These are phyloP conservation scores for Sternarchorhynchus goeldii DNA, from an alignment of 2,797 vertebrate species.

Conservation along the genomic window DNA sequence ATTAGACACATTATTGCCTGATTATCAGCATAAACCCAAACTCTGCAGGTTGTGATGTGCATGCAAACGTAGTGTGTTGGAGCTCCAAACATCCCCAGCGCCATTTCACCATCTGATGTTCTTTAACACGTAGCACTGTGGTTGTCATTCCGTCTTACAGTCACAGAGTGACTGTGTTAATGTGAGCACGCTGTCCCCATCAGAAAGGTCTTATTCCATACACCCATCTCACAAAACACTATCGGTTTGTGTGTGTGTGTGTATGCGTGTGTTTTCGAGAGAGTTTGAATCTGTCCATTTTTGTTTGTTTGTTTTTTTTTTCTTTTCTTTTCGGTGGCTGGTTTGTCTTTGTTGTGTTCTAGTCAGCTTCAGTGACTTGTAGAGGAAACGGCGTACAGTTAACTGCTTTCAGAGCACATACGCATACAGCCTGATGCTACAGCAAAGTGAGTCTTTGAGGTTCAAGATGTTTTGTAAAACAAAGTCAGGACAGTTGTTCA, in stretches of 20 bases:
- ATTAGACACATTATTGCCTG: background rate
- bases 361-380: background rate
- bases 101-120: background rate
- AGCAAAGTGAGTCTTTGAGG: background rate
- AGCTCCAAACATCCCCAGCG: background rate
- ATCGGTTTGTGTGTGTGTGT: background rate
- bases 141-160: background rate
- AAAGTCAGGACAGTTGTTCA: background rate
- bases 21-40: background rate
- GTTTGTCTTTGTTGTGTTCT: constrained; percentile 1
- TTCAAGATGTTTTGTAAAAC: background rate
- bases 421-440: background rate
- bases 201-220: background rate
- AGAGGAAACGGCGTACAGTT: background rate
- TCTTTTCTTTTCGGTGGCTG: background rate
- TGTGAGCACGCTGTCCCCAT: constrained; percentile 1
- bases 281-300: constrained; percentile 20
- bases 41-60: constrained; percentile 1
- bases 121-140: background rate
- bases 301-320: background rate
- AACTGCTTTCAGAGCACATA: background rate
- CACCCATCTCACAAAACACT: background rate
- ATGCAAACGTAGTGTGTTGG: constrained; percentile 23
- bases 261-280: constrained; percentile 22
- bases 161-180: background rate